Percentiles rank a stretch among this genome's conserved stretches.
Evolutionary conservation across 1,140 invertebrate species (phyloP).

Genomic region (Drepana arcuata): DNA sequence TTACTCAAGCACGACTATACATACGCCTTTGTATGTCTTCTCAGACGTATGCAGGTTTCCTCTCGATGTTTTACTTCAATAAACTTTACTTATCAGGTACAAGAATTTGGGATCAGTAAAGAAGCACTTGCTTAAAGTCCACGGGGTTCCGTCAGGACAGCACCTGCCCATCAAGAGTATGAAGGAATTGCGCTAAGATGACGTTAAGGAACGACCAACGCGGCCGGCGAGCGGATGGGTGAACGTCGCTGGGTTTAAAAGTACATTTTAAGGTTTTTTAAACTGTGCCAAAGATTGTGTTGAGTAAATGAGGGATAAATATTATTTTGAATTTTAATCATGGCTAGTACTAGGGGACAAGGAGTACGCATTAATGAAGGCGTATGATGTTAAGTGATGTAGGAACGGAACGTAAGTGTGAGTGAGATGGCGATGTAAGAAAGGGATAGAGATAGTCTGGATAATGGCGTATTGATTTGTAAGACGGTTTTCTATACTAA

Average conservation of each 20-base stretch:
- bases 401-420: too few species aligned
- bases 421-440: too few species aligned
- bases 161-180: constrained; percentile 6
- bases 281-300: neutral
- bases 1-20: neutral
- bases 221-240: too few species aligned
- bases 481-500: too few species aligned
- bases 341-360: too few species aligned
- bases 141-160: constrained; percentile 1
- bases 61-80: neutral
- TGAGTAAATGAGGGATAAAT: neutral
- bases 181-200: neutral
- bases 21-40: too few species aligned
- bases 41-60: neutral
- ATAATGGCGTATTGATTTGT: too few species aligned
- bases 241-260: neutral
- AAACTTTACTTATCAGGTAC: neutral
- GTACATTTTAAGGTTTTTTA: neutral
- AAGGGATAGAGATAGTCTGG: too few species aligned
- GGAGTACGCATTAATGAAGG: too few species aligned
- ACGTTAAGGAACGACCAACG: too few species aligned
- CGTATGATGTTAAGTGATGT: too few species aligned
- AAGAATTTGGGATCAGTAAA: neutral
- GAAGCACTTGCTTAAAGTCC: constrained; percentile 4
- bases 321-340: neutral